phyloP scores from a whole-genome alignment of 1,140 invertebrate genomes.

The Heliconius congener region DNA sequence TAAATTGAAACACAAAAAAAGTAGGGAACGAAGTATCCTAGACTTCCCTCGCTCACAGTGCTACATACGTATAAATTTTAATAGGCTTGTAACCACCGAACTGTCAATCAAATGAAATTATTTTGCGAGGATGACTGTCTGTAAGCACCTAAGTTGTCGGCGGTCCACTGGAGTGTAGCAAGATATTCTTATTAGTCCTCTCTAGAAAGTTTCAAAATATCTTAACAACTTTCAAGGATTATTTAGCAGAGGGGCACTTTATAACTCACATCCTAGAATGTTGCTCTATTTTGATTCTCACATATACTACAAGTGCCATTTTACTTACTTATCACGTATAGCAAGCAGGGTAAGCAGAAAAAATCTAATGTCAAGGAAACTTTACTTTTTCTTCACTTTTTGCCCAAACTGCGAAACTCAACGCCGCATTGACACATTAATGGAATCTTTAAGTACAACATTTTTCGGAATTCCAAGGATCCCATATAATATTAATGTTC shows the following conservation, averaged over 20 bases:
- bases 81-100: not conserved
- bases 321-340: not conserved
- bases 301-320: not conserved
- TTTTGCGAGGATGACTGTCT: conserved; percentile 40
- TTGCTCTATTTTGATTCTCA: conserved; percentile 28
- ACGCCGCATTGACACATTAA: not conserved
- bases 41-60: no score
- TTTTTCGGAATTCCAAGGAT: not conserved
- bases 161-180: conserved; percentile 48
- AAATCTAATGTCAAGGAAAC: no score
- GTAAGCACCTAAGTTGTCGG: conserved; percentile 46
- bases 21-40: no score
- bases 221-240: conserved; percentile 65
- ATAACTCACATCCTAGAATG: conserved; percentile 48
- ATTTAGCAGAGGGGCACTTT: conserved; percentile 58
- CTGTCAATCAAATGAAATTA: conserved; percentile 33
- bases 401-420: no score
- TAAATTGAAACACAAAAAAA: no score
- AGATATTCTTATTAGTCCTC: conserved; percentile 66
- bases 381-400: no score
- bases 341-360: no score
- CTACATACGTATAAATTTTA: not conserved
- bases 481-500: not conserved
- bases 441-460: not conserved
- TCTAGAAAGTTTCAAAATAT: conserved; percentile 56